These are phyloP conservation scores for Leucophenga maculata DNA, from an alignment of 2,888 invertebrate species.

Conservation along the genomic window DNA sequence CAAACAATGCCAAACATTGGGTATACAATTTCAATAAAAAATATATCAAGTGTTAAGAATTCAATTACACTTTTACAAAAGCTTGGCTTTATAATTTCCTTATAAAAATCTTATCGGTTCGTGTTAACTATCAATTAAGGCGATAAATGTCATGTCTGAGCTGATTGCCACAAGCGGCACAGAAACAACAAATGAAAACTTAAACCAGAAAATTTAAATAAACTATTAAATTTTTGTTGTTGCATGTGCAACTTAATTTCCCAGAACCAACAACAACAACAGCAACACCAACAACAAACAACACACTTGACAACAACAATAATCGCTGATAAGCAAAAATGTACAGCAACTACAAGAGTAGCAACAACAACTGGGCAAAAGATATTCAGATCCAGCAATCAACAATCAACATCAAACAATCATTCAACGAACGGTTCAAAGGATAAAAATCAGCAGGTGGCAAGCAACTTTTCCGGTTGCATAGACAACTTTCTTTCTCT, in stretches of 20 bases:
- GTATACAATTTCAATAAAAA: no score
- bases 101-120: no score
- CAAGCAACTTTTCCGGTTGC: constrained; percentile 50
- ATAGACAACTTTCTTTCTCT: constrained; percentile 53
- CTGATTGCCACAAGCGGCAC: background rate
- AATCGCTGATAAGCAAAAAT: constrained; percentile 5
- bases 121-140: no score
- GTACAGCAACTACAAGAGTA: constrained; percentile 29
- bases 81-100: no score
- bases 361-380: constrained; percentile 20
- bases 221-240: no score
- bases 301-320: constrained; percentile 24
- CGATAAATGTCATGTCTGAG: background rate
- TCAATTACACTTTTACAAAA: no score
- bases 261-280: constrained; percentile 19
- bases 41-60: no score
- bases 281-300: constrained; percentile 22
- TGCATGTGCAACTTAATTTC: constrained; percentile 55
- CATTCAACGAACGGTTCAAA: constrained; percentile 49
- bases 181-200: background rate
- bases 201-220: no score
- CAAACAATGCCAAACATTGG: no score
- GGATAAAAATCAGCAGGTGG: constrained; percentile 65
- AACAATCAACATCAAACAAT: constrained; percentile 62
- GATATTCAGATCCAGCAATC: constrained; percentile 48